Base-by-base conservation (phyloP, 2,888 invertebrate species). In the Acronicta psi region DNA sequence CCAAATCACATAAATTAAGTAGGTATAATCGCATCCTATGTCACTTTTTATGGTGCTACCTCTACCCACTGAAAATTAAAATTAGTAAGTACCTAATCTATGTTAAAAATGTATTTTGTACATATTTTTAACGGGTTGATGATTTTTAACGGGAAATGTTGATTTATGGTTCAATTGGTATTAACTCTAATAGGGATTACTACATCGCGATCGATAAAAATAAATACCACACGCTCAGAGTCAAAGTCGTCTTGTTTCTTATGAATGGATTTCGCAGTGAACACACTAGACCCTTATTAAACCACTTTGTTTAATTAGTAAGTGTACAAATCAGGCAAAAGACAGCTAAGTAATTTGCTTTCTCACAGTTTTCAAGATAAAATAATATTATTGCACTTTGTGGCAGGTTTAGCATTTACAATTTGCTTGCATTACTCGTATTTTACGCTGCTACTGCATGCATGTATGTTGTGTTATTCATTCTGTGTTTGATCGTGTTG, bases 231-330 rank as follows among this genome's bases (percentile, higher is more conserved):
- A n/a, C n/a, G n/a, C n/a, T n/a, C n/a, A n/a, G n/a, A n/a, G n/a
- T n/a, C n/a, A n/a, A n/a, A n/a, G n/a, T n/a, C n/a, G n/a, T n/a
- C n/a, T n/a, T n/a, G n/a, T 29, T 43, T 13, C 4, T 41, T 50
- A 11, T 25, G 36, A 59, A 57, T 69, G 66, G 66, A 64, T 55
- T 69, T 25, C 44, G 62, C 69, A 69, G 73, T 73, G 62, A 69
- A 73, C 73, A 69, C 77, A 73, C 75, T 75, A 75, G 73, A 63
- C 61, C 55, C 18, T n/a, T n/a, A 38, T 66, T 5, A 17, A 40
- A 43, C 29, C 10, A 54, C 42, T 53, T 42, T 70, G 42, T 69
- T 44, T 29, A 53, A 47, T 42, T 63, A 67, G 59, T 56, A 34
- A 47, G 40, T 59, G 51, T 73, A 41, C 34, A 38, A 58, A 55